phyloP scores from a whole-genome alignment of 2,888 invertebrate species.

The Cataglyphis rosenhaueri region DNA sequence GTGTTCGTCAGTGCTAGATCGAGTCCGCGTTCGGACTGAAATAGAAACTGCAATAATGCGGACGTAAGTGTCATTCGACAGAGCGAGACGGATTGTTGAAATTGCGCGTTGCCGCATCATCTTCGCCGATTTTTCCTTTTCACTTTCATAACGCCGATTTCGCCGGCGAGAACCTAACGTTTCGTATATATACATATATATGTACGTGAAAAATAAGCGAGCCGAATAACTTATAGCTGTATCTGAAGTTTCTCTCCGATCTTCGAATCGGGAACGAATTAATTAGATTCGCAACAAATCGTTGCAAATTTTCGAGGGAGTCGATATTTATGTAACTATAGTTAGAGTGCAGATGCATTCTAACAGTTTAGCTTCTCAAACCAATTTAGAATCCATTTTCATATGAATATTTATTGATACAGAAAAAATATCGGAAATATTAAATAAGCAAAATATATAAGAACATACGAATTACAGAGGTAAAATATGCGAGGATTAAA shows the following conservation, averaged over 20 bases:
- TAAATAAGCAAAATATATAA: slow-evolving; percentile 2
- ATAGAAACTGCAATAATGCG: slow-evolving; percentile 9
- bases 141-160: slow-evolving; percentile 29
- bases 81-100: slow-evolving; percentile 17
- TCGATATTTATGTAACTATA: slow-evolving; percentile 2
- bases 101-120: slow-evolving; percentile 12
- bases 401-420: slow-evolving; percentile 23
- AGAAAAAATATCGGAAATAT: not conserved
- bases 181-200: not conserved
- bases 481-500: not conserved
- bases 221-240: not conserved
- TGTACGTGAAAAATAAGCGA: not conserved
- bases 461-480: not conserved
- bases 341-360: not conserved
- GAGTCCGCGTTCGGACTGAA: not conserved
- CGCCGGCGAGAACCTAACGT: slow-evolving; percentile 19
- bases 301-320: not conserved
- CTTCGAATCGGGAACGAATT: slow-evolving; percentile 24
- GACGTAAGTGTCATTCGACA: slow-evolving; percentile 7
- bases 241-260: slow-evolving; percentile 27
- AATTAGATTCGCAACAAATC: slow-evolving; percentile 13
- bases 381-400: not conserved
- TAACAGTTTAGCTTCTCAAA: not conserved
- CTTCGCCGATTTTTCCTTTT: slow-evolving; percentile 12
- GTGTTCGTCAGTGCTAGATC: not conserved